A percentile compares a stretch with the other conserved stretches of the same genome.
Evolutionary conservation across 2,797 vertebrate species (phyloP).

Genomic region (Propithecus deckenii): DNA sequence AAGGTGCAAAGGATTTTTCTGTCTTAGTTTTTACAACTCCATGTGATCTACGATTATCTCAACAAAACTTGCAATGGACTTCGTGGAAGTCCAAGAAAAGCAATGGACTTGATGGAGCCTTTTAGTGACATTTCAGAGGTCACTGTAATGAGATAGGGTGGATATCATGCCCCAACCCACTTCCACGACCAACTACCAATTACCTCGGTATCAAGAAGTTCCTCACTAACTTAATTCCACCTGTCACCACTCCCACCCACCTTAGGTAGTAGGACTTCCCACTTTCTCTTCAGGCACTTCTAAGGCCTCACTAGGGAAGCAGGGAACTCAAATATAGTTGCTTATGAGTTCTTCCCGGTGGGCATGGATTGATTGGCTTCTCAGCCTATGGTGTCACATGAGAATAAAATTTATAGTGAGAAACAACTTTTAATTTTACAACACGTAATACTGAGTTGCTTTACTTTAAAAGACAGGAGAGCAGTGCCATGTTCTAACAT

Average conservation of each 20-base stretch:
- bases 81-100: neutral
- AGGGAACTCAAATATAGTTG: neutral
- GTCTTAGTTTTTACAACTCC: neutral
- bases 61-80: neutral
- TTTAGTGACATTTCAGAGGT: neutral
- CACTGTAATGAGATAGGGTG: neutral
- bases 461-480: neutral
- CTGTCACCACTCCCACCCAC: neutral
- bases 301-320: neutral
- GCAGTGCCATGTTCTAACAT: neutral
- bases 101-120: neutral
- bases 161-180: neutral
- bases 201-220: neutral
- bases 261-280: neutral
- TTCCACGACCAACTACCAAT: neutral
- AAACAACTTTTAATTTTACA: conserved; percentile 2
- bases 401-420: conserved; percentile 9
- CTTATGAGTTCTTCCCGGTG: neutral
- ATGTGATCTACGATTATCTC: neutral
- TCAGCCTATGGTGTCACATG: neutral
- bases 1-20: neutral
- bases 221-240: neutral
- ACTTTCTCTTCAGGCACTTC: neutral
- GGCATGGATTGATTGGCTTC: neutral
- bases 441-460: neutral